Percentiles rank a stretch among this genome's conserved stretches.
Evolutionary conservation across 2,113 vertebrate species (phyloP).

Genomic region (Felis chaus): DNA sequence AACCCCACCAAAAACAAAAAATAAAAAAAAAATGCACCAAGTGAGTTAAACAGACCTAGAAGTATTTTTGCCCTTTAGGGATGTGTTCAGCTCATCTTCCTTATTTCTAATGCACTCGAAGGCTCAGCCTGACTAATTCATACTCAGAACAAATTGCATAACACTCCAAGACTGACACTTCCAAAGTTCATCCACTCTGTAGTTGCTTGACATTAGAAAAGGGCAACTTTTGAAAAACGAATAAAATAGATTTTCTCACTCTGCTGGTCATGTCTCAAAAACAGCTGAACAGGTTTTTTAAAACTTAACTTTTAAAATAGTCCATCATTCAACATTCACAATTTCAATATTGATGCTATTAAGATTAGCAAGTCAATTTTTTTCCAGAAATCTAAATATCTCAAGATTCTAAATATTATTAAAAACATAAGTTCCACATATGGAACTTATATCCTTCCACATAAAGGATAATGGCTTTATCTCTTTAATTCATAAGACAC

Average conservation of each 20-base stretch:
- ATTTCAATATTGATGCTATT: background rate
- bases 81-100: constrained; percentile 70
- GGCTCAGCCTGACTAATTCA: constrained; percentile 70
- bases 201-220: constrained; percentile 79
- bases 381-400: constrained; percentile 19
- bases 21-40: background rate
- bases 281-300: constrained; percentile 49
- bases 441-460: too few relatives aligned
- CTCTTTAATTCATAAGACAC: background rate
- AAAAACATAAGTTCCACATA: background rate
- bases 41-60: background rate
- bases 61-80: constrained; percentile 58
- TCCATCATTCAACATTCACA: constrained; percentile 21
- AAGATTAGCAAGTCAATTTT: background rate
- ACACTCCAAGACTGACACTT: constrained; percentile 74
- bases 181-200: constrained; percentile 76
- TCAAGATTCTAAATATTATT: constrained; percentile 4
- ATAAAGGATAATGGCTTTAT: background rate
- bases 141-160: constrained; percentile 76
- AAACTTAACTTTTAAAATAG: constrained; percentile 67
- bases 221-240: constrained; percentile 74
- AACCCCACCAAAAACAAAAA: background rate
- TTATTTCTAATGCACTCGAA: constrained; percentile 71
- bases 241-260: constrained; percentile 80
- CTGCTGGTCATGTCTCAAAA: constrained; percentile 68